A percentile compares a stretch with the other conserved stretches of the same genome.
Conservation (phyloP, 2,888 invertebrate species). For the Linnaemya tessellans region DNA sequence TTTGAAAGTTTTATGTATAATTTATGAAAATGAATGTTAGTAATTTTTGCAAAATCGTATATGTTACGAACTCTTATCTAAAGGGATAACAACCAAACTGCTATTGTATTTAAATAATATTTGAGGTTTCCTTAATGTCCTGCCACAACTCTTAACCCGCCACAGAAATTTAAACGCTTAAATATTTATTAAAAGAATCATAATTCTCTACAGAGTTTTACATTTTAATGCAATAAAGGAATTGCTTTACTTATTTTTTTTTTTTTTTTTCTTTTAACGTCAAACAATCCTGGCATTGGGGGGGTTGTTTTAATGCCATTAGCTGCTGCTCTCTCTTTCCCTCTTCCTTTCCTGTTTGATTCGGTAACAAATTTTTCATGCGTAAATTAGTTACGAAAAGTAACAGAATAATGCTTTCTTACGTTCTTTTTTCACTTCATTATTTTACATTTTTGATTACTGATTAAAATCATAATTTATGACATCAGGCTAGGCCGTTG, state of each 20-base stretch:
- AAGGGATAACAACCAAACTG: neutral
- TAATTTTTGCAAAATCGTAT: neutral
- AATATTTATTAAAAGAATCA: neutral
- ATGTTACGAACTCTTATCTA: neutral
- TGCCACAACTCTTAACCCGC: neutral
- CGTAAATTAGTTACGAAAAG: slow-evolving; percentile 62
- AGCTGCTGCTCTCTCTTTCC: slow-evolving; percentile 13
- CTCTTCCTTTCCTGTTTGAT: slow-evolving; percentile 18
- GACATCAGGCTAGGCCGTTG: slow-evolving; percentile 79
- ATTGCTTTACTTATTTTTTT: neutral
- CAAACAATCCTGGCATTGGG: neutral
- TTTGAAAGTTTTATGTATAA: too few species aligned
- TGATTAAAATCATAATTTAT: slow-evolving; percentile 83
- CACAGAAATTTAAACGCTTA: neutral
- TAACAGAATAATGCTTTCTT: slow-evolving; percentile 42
- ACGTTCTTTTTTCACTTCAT: slow-evolving; percentile 61
- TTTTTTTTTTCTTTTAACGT: neutral
- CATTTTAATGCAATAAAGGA: slow-evolving; percentile 8
- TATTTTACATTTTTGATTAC: slow-evolving; percentile 77
- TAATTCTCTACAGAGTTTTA: neutral
- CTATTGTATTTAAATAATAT: slow-evolving; percentile 13
- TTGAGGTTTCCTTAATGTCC: slow-evolving; percentile 18
- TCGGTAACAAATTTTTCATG: slow-evolving; percentile 53
- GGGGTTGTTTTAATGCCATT: slow-evolving; percentile 22
- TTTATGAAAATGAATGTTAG: too few species aligned